Base-by-base conservation (phyloP, 2,888 invertebrate species). In the Tridacna crocea region DNA sequence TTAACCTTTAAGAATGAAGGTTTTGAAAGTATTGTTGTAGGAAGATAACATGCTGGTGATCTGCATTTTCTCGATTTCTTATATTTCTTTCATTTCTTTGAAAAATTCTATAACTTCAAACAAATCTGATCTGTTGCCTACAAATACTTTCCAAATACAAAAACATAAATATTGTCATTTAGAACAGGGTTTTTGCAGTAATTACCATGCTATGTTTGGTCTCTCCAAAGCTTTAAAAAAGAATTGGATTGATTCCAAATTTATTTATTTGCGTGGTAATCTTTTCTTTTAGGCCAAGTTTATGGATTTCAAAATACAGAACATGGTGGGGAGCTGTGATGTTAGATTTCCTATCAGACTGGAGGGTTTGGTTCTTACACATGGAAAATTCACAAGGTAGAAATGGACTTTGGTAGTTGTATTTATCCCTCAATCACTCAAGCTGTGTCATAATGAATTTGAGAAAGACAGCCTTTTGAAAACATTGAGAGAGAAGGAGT, bases 311-410 rank as follows among this genome's bases (percentile, higher is more conserved):
- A 97, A 97, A 94, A 97, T 97, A 84, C 97, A 97, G 94, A 97
- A 97, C 93, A 97, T 97, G 97, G 97, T 98, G 12, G 97, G 97
- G 19, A 97, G 97, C 91, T 97, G 97, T 95, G 97, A 97, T 93
- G 97, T 98, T 0, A 97, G 97, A 91, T 97, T 98, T 94, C 97
- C 97, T 2, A 97, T 97, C 82, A 95, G 97, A 90, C 94, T 97
- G 83, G 97, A 97, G 94, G 97, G 97, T 51, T 95, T 97, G 60
- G 97, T 97, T 70, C 95, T 97, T n/a, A 97, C 97, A 6, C 97
- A 97, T 93, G 96, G 96, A 85, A 97, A 97, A 94, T 97, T 97
- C 94, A 96, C 96, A 92, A 96, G 96, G 95, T 95, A 90, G 19
- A 55, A 55, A 19, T 55, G 55, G 10, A 55, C 15, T 55, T 55